These are phyloP conservation scores for Dastarcus helophoroides DNA, from an alignment of 2,888 invertebrate genomes.

Conservation along the genomic window DNA sequence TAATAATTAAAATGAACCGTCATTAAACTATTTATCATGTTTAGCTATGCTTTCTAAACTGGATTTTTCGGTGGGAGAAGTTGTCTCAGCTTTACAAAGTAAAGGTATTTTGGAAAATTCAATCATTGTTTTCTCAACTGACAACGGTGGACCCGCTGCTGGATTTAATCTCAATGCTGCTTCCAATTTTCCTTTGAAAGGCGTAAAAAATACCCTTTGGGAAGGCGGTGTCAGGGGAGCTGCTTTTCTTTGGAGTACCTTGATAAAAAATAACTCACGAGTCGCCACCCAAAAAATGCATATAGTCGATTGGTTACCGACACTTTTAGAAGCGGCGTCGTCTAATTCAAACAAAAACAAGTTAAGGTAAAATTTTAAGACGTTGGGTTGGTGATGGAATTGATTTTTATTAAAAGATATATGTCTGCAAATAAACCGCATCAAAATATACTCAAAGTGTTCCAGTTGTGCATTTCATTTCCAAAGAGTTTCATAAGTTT, in stretches of 20 bases:
- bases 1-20: too few species aligned
- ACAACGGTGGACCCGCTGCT: conserved; percentile 77
- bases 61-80: conserved; percentile 78
- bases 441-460: too few species aligned
- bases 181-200: conserved; percentile 72
- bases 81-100: conserved; percentile 56
- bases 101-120: conserved; percentile 63
- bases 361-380: conserved; percentile 43
- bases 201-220: conserved; percentile 86
- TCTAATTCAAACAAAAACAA: too few species aligned
- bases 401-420: not conserved
- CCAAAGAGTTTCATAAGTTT: too few species aligned
- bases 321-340: conserved; percentile 60
- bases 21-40: too few species aligned
- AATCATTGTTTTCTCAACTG: conserved; percentile 80
- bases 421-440: too few species aligned
- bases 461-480: too few species aligned
- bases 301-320: conserved; percentile 83
- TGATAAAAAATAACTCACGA: conserved; percentile 44
- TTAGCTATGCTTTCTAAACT: conserved; percentile 68
- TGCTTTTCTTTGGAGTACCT: conserved; percentile 68
- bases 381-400: not conserved
- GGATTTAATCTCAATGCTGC: conserved; percentile 81
- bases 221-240: conserved; percentile 86
- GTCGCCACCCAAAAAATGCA: conserved; percentile 64